phyloP scores from a whole-genome alignment of 2,113 vertebrate genomes.

The Hippocampus mohnikei region DNA sequence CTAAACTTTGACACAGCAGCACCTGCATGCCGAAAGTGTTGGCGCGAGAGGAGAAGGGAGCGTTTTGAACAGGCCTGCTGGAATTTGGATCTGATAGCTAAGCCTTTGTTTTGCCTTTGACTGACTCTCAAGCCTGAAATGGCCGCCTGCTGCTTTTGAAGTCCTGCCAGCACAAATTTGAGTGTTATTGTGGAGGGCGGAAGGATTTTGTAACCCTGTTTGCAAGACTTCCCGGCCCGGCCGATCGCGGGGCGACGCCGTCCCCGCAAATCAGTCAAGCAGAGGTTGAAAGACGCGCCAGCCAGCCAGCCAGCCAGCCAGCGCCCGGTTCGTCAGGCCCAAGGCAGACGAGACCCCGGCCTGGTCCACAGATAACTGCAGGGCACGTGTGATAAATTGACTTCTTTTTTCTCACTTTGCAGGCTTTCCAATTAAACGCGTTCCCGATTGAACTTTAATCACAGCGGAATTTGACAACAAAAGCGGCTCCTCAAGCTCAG shows the following conservation, averaged over 20 bases:
- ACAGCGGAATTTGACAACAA: slow-evolving; percentile 11
- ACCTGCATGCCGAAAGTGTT: not conserved
- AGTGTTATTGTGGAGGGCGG: not conserved
- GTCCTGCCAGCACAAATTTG: not conserved
- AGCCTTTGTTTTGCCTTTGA: slow-evolving; percentile 4
- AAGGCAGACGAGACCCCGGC: no score
- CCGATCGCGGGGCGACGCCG: no score
- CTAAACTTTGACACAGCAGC: not conserved
- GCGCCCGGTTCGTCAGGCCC: no score
- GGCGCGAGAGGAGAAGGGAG: not conserved
- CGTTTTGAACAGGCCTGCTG: not conserved
- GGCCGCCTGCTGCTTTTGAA: not conserved
- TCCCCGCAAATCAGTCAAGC: no score
- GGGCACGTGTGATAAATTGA: not conserved
- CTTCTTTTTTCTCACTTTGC: not conserved
- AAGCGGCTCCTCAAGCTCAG: not conserved
- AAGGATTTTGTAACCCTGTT: slow-evolving; percentile 1
- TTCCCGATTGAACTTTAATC: slow-evolving; percentile 3
- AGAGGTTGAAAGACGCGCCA: no score
- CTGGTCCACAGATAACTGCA: not conserved
- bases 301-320: no score
- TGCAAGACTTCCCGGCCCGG: no score
- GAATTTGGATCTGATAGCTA: not conserved
- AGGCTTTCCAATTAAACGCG: not conserved
- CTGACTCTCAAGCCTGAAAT: not conserved